Base-by-base conservation (phyloP, 2,888 invertebrate species). In the Pegoplata infirma region DNA sequence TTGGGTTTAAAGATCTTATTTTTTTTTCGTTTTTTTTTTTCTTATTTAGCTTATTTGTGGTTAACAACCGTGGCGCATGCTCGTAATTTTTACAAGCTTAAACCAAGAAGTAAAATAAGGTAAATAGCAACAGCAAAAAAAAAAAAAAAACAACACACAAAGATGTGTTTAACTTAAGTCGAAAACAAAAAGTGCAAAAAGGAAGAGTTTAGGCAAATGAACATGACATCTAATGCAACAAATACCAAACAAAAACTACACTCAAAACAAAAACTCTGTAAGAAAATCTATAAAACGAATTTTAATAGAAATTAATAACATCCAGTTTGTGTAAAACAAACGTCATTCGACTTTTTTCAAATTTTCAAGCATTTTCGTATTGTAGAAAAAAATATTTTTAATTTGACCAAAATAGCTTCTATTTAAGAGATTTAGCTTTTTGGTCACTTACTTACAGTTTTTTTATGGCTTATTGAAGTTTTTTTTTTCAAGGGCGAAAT, bases 41-140 rank as follows among this genome's bases (percentile, higher is more conserved):
- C 10, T 32, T 32, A 5, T 2, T 32, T 32, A 12, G 47, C 16
- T n/a, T n/a, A n/a, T 36, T 71, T 58, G 46, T 28, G 64, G 55
- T 71, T 76, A 61, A 76, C 66, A 61, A 71, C 61, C 40, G 66
- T 56, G 71, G 76, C 76, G 55, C 71, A 76, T 71, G 76, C 63
- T 59, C 47, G 53, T 71, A 76, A 67, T 76, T 76, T 63, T 55
- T 46, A 61, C 59, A 55, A 76, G 61, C 61, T 69, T 40, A 19
- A 67, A 47, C 36, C 32, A 55, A 67, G 16, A 61, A 47, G 21
- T 64, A 14, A 17, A 40, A 19, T 23, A 21, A 59, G 47, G 3
- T 25, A 58, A 25, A 3, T 7, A 58, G n/a, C 44, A 5, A 3
- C 10, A 58, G n/a, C 44, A 5, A 25, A n/a, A n/a, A n/a, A n/a